Percentiles rank a stretch among this genome's conserved stretches.
These are phyloP conservation scores for Zingel zingel DNA, from an alignment of 2,113 vertebrate species.

Conservation along the genomic window DNA sequence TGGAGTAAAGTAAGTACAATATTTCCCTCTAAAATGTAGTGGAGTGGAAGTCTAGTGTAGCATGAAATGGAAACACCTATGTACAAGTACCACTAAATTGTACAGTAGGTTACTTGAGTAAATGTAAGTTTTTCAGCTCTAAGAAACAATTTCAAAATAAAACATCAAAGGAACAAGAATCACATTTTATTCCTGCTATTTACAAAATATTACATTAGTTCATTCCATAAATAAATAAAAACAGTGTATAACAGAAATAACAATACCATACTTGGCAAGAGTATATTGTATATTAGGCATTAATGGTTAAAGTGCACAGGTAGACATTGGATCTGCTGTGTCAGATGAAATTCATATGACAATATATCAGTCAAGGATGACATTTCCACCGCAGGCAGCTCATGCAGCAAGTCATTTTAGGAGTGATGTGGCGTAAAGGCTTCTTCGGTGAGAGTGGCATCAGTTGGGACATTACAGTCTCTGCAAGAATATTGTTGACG, in stretches of 20 bases:
- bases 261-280: conserved; percentile 42
- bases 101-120: not conserved
- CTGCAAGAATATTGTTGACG: conserved; percentile 32
- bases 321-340: conserved; percentile 71
- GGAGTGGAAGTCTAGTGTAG: not conserved
- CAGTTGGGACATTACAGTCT: conserved; percentile 24
- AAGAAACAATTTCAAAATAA: conserved; percentile 3
- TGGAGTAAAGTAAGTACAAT: not conserved
- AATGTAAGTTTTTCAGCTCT: not conserved
- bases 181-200: conserved; percentile 73
- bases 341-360: conserved; percentile 54
- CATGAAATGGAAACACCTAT: not conserved
- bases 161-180: conserved; percentile 59
- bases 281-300: conserved; percentile 66
- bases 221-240: conserved; percentile 60
- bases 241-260: conserved; percentile 56
- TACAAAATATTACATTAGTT: conserved; percentile 75
- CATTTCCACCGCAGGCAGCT: conserved; percentile 52
- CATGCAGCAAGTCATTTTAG: conserved; percentile 56
- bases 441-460: conserved; percentile 58
- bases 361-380: conserved; percentile 33
- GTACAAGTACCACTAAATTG: not conserved
- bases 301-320: conserved; percentile 79
- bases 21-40: not conserved
- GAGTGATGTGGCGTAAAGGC: conserved; percentile 54